phyloP scores from a whole-genome alignment of 2,888 invertebrate species.

The Heliconius cydno region DNA sequence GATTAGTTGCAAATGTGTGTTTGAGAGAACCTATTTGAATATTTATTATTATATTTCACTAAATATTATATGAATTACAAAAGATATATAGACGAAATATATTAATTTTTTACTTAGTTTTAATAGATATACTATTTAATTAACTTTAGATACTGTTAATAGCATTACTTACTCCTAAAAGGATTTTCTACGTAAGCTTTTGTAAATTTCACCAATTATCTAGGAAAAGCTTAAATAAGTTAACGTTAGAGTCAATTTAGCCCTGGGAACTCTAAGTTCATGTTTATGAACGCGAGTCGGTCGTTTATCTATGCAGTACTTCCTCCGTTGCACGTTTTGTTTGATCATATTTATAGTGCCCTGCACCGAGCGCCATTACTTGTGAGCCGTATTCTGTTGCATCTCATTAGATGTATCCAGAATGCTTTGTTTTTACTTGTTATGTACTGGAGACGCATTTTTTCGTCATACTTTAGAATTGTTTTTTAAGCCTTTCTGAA shows the following conservation, averaged over 20 bases:
- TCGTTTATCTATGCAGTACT: conserved; percentile 28
- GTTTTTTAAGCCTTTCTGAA: too few relatives aligned
- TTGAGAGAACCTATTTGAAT: background rate
- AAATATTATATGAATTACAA: background rate
- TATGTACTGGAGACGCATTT: background rate
- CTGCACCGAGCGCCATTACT: conserved; percentile 22
- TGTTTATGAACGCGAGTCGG: conserved; percentile 25
- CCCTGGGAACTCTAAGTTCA: conserved; percentile 24
- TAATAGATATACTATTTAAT: background rate
- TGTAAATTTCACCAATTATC: conserved; percentile 15
- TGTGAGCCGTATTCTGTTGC: conserved; percentile 22
- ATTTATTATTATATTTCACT: background rate
- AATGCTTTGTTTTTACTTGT: background rate
- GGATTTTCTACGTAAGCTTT: background rate
- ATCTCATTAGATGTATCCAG: conserved; percentile 24
- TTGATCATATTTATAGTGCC: conserved; percentile 31
- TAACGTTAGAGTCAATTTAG: conserved; percentile 27
- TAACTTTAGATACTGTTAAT: background rate
- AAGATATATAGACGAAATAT: too few relatives aligned
- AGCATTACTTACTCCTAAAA: background rate
- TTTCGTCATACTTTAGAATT: background rate
- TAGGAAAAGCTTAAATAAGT: conserved; percentile 22
- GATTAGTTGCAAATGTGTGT: background rate
- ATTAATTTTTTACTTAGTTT: background rate
- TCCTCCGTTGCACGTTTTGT: conserved; percentile 28